phyloP scores from a whole-genome alignment of 2,113 vertebrate genomes.

The Hyaena hyaena region DNA sequence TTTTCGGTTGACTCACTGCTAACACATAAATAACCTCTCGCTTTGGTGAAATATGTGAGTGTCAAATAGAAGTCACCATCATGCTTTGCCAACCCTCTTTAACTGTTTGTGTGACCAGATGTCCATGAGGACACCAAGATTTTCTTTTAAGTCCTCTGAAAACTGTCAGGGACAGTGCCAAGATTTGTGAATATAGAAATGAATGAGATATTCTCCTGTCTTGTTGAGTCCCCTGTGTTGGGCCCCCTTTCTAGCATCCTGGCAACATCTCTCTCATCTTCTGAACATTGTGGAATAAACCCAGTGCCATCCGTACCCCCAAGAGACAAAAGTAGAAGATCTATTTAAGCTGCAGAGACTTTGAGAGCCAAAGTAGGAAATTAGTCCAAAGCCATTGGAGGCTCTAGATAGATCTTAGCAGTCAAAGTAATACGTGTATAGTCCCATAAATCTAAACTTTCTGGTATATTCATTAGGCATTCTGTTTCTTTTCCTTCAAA shows the following conservation, averaged over 20 bases:
- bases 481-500: constrained; percentile 32
- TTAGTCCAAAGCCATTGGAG: neutral
- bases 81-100: neutral
- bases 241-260: neutral
- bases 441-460: neutral
- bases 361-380: constrained; percentile 13
- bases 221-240: accelerated
- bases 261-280: neutral
- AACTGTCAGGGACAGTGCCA: too few species aligned
- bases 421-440: neutral
- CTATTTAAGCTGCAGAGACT: neutral
- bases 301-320: neutral
- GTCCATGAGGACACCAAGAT: neutral
- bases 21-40: neutral
- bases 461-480: neutral
- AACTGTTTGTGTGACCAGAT: neutral
- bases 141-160: neutral
- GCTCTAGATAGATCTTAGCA: neutral
- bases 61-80: neutral
- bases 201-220: neutral
- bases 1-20: neutral
- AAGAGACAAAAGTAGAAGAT: neutral
- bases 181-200: neutral
- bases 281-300: neutral
- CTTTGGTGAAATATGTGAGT: neutral